phyloP scores from a whole-genome alignment of 2,888 invertebrate genomes.

The Pherbina coryleti region DNA sequence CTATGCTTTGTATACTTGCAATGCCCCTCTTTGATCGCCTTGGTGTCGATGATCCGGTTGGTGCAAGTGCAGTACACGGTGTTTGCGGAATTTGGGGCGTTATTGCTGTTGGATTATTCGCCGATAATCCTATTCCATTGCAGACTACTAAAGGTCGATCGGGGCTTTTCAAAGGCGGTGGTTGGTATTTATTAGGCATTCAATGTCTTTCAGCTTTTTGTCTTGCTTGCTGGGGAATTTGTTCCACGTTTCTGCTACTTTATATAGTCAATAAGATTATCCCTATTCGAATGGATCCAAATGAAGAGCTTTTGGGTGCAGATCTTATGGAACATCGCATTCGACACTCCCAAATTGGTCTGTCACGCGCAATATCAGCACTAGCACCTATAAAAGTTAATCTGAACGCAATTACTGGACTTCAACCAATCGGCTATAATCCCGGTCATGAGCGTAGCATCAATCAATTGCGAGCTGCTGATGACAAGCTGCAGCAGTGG shows the following conservation, averaged over 20 bases:
- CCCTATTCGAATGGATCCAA: slow-evolving; percentile 87
- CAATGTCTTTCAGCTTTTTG: slow-evolving; percentile 82
- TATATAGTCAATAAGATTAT: slow-evolving; percentile 84
- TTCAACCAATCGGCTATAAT: slow-evolving; percentile 74
- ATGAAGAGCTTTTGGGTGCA: slow-evolving; percentile 89
- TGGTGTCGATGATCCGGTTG: slow-evolving; percentile 87
- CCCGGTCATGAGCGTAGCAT: slow-evolving; percentile 73
- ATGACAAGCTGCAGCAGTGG: slow-evolving; percentile 66
- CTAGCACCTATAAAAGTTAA: slow-evolving; percentile 76
- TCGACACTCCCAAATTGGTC: slow-evolving; percentile 76
- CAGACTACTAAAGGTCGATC: slow-evolving; percentile 83
- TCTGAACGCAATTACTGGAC: slow-evolving; percentile 60
- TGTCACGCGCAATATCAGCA: slow-evolving; percentile 82
- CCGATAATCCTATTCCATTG: slow-evolving; percentile 85
- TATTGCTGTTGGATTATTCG: slow-evolving; percentile 87
- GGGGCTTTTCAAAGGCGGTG: slow-evolving; percentile 86
- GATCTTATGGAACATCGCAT: slow-evolving; percentile 90
- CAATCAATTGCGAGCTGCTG: slow-evolving; percentile 64
- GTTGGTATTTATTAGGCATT: slow-evolving; percentile 87
- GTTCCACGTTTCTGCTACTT: slow-evolving; percentile 79
- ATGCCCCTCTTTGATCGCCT: slow-evolving; percentile 84
- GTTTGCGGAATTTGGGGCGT: slow-evolving; percentile 78
- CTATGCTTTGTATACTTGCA: slow-evolving; percentile 77
- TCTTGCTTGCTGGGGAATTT: slow-evolving; percentile 80
- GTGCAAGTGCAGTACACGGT: slow-evolving; percentile 91